These are phyloP conservation scores for Chromis chromis DNA, from an alignment of 2,797 vertebrate genomes.

Conservation along the genomic window DNA sequence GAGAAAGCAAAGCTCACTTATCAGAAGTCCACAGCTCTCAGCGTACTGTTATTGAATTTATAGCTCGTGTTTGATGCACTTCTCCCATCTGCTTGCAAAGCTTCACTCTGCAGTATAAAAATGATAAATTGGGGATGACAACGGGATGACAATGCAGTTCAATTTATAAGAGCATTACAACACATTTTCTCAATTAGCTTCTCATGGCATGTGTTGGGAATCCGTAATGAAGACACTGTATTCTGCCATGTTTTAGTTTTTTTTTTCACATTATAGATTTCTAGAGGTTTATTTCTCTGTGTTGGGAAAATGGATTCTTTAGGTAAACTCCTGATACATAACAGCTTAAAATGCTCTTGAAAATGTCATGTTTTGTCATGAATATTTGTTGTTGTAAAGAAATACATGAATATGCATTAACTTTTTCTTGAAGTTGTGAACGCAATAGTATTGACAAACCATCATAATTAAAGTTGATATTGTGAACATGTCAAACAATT, in stretches of 20 bases:
- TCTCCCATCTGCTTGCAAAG: constrained; percentile 15
- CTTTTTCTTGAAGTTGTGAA: no score
- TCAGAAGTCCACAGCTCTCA: constrained; percentile 29
- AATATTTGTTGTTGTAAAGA: neutral
- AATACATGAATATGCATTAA: neutral
- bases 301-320: neutral
- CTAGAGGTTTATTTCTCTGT: no score
- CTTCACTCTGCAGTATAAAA: constrained; percentile 4
- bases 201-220: neutral
- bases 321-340: neutral
- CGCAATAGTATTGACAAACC: no score
- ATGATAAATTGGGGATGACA: constrained; percentile 8
- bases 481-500: no score
- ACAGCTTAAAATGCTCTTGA: neutral
- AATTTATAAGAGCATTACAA: neutral
- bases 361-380: neutral
- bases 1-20: constrained; percentile 32
- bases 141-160: neutral
- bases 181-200: neutral
- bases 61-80: constrained; percentile 18
- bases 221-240: neutral
- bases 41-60: constrained; percentile 17
- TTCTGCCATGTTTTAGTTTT: neutral
- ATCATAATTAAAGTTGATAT: no score
- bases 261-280: neutral